phyloP scores from a whole-genome alignment of 2,888 invertebrate species.

The Herminia tarsipennalis region DNA sequence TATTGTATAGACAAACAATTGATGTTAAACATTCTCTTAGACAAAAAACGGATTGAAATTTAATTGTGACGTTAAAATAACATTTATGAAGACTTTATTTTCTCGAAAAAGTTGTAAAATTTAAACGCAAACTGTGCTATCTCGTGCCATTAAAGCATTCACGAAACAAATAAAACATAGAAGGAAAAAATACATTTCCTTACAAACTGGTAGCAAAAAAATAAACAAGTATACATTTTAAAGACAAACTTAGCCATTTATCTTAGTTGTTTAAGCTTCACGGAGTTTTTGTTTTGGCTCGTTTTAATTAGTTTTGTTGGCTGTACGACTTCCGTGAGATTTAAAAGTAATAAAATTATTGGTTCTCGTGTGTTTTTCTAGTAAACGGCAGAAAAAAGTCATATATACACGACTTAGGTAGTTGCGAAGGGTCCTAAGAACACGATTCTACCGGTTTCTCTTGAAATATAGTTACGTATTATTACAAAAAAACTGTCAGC shows the following conservation, averaged over 20 bases:
- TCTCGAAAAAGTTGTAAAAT: no score
- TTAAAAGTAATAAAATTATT: slow-evolving; percentile 65
- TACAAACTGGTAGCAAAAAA: slow-evolving; percentile 26
- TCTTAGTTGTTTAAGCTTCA: slow-evolving; percentile 67
- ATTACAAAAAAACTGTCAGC: no score
- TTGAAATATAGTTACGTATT: no score
- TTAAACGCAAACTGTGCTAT: no score
- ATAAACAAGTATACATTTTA: slow-evolving; percentile 54
- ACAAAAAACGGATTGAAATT: no score
- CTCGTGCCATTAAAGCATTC: neutral
- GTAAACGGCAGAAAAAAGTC: neutral
- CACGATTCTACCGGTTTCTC: no score
- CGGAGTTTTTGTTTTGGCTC: slow-evolving; percentile 61
- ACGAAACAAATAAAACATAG: slow-evolving; percentile 2
- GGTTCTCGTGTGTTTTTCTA: slow-evolving; percentile 30
- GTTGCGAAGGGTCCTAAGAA: no score
- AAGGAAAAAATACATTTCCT: slow-evolving; percentile 2
- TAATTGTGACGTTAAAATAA: no score
- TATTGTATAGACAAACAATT: no score
- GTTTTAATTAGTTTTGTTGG: slow-evolving; percentile 75
- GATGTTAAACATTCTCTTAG: no score
- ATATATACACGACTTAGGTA: no score
- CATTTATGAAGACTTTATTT: no score
- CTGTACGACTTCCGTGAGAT: slow-evolving; percentile 54
- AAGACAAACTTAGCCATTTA: slow-evolving; percentile 73